A percentile compares a stretch with the other conserved stretches of the same genome.
phyloP scores from a whole-genome alignment of 1,140 invertebrate genomes.

The Aleiodes sp. region DNA sequence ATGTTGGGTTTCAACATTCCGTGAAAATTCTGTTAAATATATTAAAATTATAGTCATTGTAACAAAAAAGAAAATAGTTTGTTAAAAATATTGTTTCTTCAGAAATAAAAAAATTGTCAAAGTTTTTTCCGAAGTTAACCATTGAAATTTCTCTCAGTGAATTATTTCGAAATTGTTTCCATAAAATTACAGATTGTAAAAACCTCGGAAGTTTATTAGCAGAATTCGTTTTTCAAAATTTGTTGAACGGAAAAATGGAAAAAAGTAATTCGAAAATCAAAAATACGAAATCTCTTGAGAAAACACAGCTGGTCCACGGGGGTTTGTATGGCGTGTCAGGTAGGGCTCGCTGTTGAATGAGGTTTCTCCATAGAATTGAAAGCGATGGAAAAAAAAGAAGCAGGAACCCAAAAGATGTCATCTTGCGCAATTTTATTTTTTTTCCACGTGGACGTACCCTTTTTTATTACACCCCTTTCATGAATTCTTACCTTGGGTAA shows the following conservation, averaged over 20 bases:
- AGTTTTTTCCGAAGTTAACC: too few relatives aligned
- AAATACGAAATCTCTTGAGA: slow-evolving; percentile 36
- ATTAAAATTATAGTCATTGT: too few relatives aligned
- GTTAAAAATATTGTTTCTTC: too few relatives aligned
- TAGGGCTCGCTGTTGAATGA: slow-evolving; percentile 1
- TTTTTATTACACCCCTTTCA: slow-evolving; percentile 6
- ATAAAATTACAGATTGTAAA: too few relatives aligned
- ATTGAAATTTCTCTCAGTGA: too few relatives aligned
- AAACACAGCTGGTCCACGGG: slow-evolving; percentile 34
- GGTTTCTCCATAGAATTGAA: slow-evolving; percentile 18
- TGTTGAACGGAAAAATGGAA: background rate
- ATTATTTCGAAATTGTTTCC: too few relatives aligned
- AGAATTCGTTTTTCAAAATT: too few relatives aligned
- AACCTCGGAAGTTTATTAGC: too few relatives aligned
- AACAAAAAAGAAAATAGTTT: too few relatives aligned
- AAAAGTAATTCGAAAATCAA: background rate
- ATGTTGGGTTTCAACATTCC: too few relatives aligned
- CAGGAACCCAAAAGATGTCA: slow-evolving; percentile 28
- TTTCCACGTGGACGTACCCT: slow-evolving; percentile 14
- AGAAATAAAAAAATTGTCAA: too few relatives aligned
- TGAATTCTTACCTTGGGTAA: background rate
- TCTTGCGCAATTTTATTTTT: slow-evolving; percentile 20
- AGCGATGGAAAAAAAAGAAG: slow-evolving; percentile 21
- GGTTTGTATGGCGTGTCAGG: slow-evolving; percentile 12
- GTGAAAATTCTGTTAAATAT: too few relatives aligned